Conservation (phyloP, 2,113 vertebrate genomes). For the Lepidothrix coronata region DNA sequence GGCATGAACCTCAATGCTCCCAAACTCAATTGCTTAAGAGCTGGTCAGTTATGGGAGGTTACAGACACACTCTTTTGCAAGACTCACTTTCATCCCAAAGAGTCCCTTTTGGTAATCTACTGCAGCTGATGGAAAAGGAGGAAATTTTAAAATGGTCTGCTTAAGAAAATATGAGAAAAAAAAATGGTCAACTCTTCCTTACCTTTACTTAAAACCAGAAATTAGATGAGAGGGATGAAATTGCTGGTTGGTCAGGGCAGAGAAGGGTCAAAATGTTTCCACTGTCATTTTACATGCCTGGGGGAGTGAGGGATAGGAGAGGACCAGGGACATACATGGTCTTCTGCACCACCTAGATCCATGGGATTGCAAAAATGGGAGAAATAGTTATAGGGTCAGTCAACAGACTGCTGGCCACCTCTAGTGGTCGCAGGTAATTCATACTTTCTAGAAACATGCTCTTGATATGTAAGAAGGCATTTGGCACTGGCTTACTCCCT, state of each 20-base stretch:
- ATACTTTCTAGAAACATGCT: not conserved
- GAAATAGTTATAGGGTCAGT: not conserved
- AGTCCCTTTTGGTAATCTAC: not conserved
- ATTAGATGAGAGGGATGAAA: not conserved
- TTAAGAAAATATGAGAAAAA: not conserved
- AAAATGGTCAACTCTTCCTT: not conserved
- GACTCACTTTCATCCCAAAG: not conserved
- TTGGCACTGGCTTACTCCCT: not conserved
- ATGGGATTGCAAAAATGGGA: not conserved
- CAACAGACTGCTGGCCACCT: constrained; percentile 25
- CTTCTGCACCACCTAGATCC: not conserved
- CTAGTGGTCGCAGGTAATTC: constrained; percentile 2
- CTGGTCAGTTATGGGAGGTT: not conserved
- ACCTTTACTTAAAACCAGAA: not conserved
- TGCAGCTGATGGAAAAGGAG: not conserved
- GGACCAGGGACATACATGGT: not conserved
- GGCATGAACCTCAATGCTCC: not conserved
- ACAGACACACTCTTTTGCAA: not conserved
- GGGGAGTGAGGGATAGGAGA: not conserved
- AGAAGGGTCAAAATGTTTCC: not conserved
- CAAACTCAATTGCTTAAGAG: not conserved
- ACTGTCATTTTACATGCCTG: not conserved
- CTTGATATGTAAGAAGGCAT: not conserved
- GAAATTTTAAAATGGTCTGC: not conserved
- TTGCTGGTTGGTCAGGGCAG: not conserved